Percentiles rank a stretch among this genome's conserved stretches.
These are phyloP conservation scores for Drosophila stalkeri DNA, from an alignment of 2,888 invertebrate genomes.

Conservation along the genomic window DNA sequence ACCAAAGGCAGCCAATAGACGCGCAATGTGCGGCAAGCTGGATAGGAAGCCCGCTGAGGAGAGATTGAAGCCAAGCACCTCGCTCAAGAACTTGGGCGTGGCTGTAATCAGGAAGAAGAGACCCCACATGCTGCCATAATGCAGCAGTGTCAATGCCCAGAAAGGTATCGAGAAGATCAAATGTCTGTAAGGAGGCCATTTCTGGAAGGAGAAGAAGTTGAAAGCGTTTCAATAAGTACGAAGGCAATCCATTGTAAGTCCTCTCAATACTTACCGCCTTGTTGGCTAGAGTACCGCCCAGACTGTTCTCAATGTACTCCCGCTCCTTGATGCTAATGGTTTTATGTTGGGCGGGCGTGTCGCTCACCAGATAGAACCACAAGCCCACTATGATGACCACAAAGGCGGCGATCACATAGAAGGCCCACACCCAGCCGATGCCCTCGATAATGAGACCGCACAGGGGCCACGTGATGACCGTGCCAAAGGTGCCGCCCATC, in stretches of 20 bases:
- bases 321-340: slow-evolving; percentile 88
- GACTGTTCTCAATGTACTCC: slow-evolving; percentile 87
- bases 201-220: slow-evolving; percentile 81
- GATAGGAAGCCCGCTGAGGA: slow-evolving; percentile 90
- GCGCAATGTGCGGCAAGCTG: slow-evolving; percentile 89
- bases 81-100: slow-evolving; percentile 91
- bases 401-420: slow-evolving; percentile 88
- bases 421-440: slow-evolving; percentile 89
- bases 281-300: slow-evolving; percentile 87
- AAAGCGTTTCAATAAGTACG: background rate
- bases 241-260: fast-evolving
- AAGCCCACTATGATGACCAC: slow-evolving; percentile 86
- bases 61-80: slow-evolving; percentile 90
- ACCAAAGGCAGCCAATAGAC: slow-evolving; percentile 89
- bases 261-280: slow-evolving; percentile 85
- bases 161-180: slow-evolving; percentile 89
- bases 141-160: slow-evolving; percentile 88
- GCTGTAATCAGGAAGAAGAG: slow-evolving; percentile 91
- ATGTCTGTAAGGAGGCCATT: slow-evolving; percentile 88
- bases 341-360: slow-evolving; percentile 88
- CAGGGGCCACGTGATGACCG: slow-evolving; percentile 89
- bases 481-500: slow-evolving; percentile 90
- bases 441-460: slow-evolving; percentile 88
- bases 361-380: slow-evolving; percentile 88
- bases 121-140: slow-evolving; percentile 92